Evolutionary conservation across 2,888 invertebrate genomes (phyloP).

Genomic region (Aspidiotus rigidus): DNA sequence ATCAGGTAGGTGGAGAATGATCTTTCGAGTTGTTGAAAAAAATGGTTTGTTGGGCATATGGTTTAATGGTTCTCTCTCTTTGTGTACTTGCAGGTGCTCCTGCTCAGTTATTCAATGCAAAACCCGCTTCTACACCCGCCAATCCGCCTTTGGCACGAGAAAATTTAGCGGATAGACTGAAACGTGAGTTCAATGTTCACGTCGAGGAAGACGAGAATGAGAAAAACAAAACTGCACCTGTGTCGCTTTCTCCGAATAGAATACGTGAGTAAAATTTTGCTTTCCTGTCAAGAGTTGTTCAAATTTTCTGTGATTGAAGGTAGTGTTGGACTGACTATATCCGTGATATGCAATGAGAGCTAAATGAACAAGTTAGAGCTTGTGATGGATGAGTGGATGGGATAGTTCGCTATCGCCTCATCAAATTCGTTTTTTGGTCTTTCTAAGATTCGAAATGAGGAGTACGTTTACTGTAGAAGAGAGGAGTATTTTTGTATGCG

Average conservation of each 20-base stretch:
- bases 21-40: not conserved
- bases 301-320: too few species aligned
- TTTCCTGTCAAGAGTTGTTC: too few species aligned
- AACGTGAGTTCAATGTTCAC: slow-evolving; percentile 69
- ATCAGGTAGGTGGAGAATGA: slow-evolving; percentile 17
- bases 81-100: not conserved
- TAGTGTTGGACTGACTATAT: too few species aligned
- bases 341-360: too few species aligned
- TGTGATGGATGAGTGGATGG: too few species aligned
- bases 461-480: too few species aligned
- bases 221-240: slow-evolving; percentile 13
- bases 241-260: slow-evolving; percentile 26
- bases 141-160: slow-evolving; percentile 59
- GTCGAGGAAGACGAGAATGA: slow-evolving; percentile 51
- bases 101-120: slow-evolving; percentile 25
- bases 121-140: slow-evolving; percentile 16
- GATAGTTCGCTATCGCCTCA: too few species aligned
- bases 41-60: not conserved
- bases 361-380: too few species aligned
- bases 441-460: too few species aligned
- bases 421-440: too few species aligned
- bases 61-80: not conserved
- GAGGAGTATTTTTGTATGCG: too few species aligned
- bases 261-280: slow-evolving; percentile 13
- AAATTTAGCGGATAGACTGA: slow-evolving; percentile 73